Conservation (phyloP, 2,113 vertebrate genomes). For the Heteronetta atricapilla region DNA sequence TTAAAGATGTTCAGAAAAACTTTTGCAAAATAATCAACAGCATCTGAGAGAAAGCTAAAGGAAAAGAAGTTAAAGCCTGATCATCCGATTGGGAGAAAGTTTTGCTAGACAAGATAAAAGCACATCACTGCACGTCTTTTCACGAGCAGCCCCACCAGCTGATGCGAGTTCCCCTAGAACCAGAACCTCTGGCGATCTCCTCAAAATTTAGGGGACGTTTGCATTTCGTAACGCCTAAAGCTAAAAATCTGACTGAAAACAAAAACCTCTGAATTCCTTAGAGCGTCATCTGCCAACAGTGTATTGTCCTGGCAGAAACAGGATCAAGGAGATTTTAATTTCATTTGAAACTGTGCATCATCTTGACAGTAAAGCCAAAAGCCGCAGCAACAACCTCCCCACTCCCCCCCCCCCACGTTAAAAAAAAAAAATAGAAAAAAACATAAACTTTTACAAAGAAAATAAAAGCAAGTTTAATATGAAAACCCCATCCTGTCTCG, state of each 20-base stretch:
- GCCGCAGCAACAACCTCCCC: conserved; percentile 39
- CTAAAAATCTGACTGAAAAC: conserved; percentile 38
- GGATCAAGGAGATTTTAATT: conserved; percentile 52
- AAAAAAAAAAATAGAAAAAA: conserved; percentile 41
- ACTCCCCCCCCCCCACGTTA: neutral
- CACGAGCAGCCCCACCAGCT: conserved; percentile 40
- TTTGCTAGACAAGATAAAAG: conserved; percentile 49
- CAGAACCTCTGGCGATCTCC: conserved; percentile 49
- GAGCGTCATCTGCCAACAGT: conserved; percentile 52
- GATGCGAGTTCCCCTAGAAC: conserved; percentile 44
- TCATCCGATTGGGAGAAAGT: conserved; percentile 68
- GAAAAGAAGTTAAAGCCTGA: conserved; percentile 70
- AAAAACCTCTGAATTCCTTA: conserved; percentile 52
- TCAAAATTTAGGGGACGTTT: conserved; percentile 26
- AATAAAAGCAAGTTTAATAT: conserved; percentile 77
- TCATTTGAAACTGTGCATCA: conserved; percentile 64
- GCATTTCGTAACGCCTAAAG: conserved; percentile 40
- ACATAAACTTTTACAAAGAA: conserved; percentile 77
- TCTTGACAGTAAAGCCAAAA: conserved; percentile 60
- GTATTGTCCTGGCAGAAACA: conserved; percentile 54
- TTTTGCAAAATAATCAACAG: conserved; percentile 68
- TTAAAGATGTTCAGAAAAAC: conserved; percentile 50
- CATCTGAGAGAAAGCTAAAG: conserved; percentile 62
- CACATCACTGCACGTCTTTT: neutral
- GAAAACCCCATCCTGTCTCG: conserved; percentile 68